phyloP scores from a whole-genome alignment of 2,888 invertebrate genomes.

The Rhyacophila evoluta region DNA sequence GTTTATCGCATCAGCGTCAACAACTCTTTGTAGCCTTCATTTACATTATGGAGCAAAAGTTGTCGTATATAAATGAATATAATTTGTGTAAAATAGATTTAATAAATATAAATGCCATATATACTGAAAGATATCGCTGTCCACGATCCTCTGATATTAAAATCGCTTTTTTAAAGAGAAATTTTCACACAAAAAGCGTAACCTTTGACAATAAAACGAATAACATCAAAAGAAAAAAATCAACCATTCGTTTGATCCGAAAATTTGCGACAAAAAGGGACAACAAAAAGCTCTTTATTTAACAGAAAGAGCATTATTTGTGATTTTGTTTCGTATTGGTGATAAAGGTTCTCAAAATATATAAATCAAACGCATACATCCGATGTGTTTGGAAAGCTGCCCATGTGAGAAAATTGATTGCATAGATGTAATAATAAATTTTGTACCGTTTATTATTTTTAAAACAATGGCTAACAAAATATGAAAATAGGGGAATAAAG shows the following conservation, averaged over 20 bases:
- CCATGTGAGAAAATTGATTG: conserved; percentile 22
- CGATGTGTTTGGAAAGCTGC: conserved; percentile 11
- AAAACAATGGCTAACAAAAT: conserved; percentile 1
- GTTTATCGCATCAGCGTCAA: too few species aligned
- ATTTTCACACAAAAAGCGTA: too few species aligned
- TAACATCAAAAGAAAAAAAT: background rate
- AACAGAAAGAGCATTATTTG: background rate
- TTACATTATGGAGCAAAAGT: too few species aligned
- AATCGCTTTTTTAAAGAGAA: too few species aligned
- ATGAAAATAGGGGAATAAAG: background rate
- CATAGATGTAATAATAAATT: background rate
- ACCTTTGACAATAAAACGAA: background rate
- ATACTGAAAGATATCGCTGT: too few species aligned
- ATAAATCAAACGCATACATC: conserved; percentile 1
- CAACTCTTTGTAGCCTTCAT: too few species aligned
- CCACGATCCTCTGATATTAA: too few species aligned
- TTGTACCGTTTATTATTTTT: background rate
- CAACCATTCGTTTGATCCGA: background rate
- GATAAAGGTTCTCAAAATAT: conserved; percentile 2
- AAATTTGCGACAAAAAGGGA: background rate
- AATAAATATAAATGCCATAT: too few species aligned
- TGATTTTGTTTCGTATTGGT: background rate
- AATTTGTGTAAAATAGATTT: too few species aligned
- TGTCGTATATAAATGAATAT: too few species aligned
- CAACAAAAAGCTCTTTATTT: background rate